Base-by-base conservation (phyloP, 2,888 invertebrate species). In the Drosophila ustulata region DNA sequence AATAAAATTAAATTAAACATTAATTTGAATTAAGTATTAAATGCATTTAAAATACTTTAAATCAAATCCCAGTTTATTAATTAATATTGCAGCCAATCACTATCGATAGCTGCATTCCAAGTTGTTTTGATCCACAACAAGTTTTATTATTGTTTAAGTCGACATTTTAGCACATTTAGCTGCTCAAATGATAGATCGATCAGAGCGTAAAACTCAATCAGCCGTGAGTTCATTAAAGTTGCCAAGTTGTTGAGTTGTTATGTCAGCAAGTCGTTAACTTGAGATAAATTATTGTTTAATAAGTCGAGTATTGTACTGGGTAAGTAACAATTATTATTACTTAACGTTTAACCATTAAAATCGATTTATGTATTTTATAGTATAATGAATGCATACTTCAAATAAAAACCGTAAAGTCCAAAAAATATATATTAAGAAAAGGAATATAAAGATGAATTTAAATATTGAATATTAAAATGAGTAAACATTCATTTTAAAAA, bases 261-360 rank as follows among this genome's bases (percentile, higher is more conserved):
- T 56, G 56, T 63, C 63, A 56, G 25, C 63, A 63, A 56, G 47
- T 39, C 39, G 39, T 56, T 26, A 56, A 37, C n/a, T 28, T n/a
- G 26, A 8, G 26, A 47, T 6, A 47, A 57, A 46, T 47, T 30
- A 43, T 62, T 32, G 34, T 34, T 34, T 43, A 52, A 34, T 43
- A n/a, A 61, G 53, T 9, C 53, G 34, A 37, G 28, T 26, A 7
- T 7, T 41, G 5, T 7, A 6, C 13, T 11, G 11, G n/a, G 11
- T 5, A 37, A 37, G 37, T 37, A 4, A n/a, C 5, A 37, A 4
- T 5, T 37, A 37, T 37, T 37, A n/a, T 37, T 4, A 5, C 37
- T 37, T 37, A 5, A 37, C n/a, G 11, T 11, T 37, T 30, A 1
- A 5, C 5, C 28, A 18, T 18, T 18, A 18, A 18, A 18, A 18